These are phyloP conservation scores for Idris sp. DNA, from an alignment of 1,140 invertebrate genomes.

Conservation along the genomic window DNA sequence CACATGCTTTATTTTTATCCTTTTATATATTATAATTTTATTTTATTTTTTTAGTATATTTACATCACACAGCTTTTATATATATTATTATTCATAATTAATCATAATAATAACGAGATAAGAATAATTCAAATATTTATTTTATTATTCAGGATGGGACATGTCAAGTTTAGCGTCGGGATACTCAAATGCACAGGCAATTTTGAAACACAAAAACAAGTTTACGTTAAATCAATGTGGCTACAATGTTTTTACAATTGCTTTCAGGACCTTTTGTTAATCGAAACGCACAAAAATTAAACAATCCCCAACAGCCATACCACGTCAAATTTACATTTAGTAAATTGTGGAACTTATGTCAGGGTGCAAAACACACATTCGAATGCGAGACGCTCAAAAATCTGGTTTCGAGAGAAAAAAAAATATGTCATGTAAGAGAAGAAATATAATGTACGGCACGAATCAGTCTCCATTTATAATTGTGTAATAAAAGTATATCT, in stretches of 20 bases:
- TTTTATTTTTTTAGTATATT: constrained; percentile 29
- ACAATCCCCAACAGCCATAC: too few relatives aligned
- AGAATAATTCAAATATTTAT: constrained; percentile 23
- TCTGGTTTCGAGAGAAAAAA: too few relatives aligned
- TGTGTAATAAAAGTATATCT: constrained; percentile 58
- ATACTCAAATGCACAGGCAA: constrained; percentile 36
- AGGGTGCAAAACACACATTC: constrained; percentile 19
- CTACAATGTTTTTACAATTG: constrained; percentile 42
- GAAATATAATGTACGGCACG: constrained; percentile 60
- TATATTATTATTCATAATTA: too few relatives aligned
- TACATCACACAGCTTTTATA: constrained; percentile 44
- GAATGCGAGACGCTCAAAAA: constrained; percentile 22
- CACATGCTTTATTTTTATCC: constrained; percentile 10
- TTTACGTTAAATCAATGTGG: constrained; percentile 7
- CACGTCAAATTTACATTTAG: too few relatives aligned
- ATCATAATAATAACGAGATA: too few relatives aligned
- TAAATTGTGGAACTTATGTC: too few relatives aligned
- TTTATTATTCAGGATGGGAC: constrained; percentile 23
- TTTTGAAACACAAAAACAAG: constrained; percentile 16
- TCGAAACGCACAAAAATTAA: too few relatives aligned
- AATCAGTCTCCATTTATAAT: constrained; percentile 62
- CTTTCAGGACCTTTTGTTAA: too few relatives aligned
- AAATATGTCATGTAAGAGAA: constrained; percentile 41
- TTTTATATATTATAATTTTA: constrained; percentile 1
- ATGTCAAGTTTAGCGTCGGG: constrained; percentile 20